Evolutionary conservation across 2,888 invertebrate genomes (phyloP).

Genomic region (Amphipyra tragopoginis): DNA sequence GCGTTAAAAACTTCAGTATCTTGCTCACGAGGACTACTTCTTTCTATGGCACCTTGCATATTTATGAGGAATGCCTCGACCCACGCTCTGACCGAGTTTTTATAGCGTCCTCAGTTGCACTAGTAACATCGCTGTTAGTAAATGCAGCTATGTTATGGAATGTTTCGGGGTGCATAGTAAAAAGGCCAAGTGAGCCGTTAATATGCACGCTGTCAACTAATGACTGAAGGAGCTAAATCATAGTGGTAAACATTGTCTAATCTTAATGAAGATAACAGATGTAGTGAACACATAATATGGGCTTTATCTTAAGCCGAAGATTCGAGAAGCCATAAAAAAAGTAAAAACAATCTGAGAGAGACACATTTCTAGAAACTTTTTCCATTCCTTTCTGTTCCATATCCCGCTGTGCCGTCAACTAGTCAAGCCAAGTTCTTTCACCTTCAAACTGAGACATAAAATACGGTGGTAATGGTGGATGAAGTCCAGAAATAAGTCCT

Average conservation of each 20-base stretch:
- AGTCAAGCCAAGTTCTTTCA: slow-evolving; percentile 53
- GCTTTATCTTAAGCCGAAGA: slow-evolving; percentile 14
- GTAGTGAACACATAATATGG: slow-evolving; percentile 18
- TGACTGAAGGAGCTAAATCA: slow-evolving; percentile 16
- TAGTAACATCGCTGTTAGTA: slow-evolving; percentile 27
- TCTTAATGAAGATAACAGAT: slow-evolving; percentile 13
- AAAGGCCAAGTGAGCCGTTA: slow-evolving; percentile 72
- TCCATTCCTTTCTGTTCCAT: slow-evolving; percentile 5
- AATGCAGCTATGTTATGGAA: slow-evolving; percentile 38
- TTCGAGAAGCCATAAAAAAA: slow-evolving; percentile 13
- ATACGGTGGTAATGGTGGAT: slow-evolving; percentile 49
- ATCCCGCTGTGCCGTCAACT: slow-evolving; percentile 13
- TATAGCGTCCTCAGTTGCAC: slow-evolving; percentile 43
- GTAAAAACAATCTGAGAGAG: slow-evolving; percentile 6
- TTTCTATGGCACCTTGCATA: slow-evolving; percentile 56
- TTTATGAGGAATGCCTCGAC: slow-evolving; percentile 55
- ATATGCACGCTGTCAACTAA: slow-evolving; percentile 10
- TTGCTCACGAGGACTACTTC: slow-evolving; percentile 50
- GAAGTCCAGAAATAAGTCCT: slow-evolving; percentile 60
- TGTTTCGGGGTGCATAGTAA: slow-evolving; percentile 71
- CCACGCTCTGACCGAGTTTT: slow-evolving; percentile 54
- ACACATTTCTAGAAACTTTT: slow-evolving; percentile 14
- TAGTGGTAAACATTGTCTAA: slow-evolving; percentile 17
- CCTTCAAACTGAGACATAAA: slow-evolving; percentile 50
- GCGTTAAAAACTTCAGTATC: slow-evolving; percentile 51